Percentiles rank a stretch among this genome's conserved stretches.
Conservation (phyloP, 2,113 vertebrate genomes). For the Eulacestoma nigropectus region DNA sequence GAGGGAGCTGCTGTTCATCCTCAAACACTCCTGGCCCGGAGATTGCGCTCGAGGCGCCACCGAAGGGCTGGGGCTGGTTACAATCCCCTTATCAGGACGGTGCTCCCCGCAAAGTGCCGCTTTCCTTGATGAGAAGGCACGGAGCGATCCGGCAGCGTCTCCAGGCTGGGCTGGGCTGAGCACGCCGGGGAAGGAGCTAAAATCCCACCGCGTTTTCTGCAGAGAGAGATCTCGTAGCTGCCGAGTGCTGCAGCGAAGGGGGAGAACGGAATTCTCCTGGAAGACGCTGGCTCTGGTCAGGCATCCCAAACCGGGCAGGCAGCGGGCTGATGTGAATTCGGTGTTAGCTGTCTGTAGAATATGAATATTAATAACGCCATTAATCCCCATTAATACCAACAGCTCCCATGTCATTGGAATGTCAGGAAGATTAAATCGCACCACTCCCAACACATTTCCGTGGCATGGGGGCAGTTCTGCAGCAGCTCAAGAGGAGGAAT, state of each 20-base stretch:
- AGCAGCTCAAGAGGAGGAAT: neutral
- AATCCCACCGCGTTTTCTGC: neutral
- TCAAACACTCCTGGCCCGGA: neutral
- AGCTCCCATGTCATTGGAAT: neutral
- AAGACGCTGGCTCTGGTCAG: neutral
- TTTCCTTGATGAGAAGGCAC: neutral
- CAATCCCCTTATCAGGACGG: neutral
- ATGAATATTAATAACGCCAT: conserved; percentile 4
- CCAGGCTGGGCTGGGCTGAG: neutral
- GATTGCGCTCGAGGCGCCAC: neutral
- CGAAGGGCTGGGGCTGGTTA: neutral
- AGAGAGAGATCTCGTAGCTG: neutral
- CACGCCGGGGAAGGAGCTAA: rapidly evolving
- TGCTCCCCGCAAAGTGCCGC: neutral
- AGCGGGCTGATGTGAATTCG: neutral
- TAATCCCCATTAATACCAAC: neutral
- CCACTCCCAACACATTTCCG: rapidly evolving
- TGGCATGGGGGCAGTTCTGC: neutral
- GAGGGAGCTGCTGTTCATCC: neutral
- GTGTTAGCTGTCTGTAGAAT: neutral
- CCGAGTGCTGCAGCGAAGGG: neutral
- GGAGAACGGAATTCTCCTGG: neutral
- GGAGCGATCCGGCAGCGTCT: neutral
- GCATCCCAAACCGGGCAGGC: neutral
- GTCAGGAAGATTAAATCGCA: neutral